These are phyloP conservation scores for Kryphioiulus occultus DNA, from an alignment of 2,888 invertebrate species.

Conservation along the genomic window DNA sequence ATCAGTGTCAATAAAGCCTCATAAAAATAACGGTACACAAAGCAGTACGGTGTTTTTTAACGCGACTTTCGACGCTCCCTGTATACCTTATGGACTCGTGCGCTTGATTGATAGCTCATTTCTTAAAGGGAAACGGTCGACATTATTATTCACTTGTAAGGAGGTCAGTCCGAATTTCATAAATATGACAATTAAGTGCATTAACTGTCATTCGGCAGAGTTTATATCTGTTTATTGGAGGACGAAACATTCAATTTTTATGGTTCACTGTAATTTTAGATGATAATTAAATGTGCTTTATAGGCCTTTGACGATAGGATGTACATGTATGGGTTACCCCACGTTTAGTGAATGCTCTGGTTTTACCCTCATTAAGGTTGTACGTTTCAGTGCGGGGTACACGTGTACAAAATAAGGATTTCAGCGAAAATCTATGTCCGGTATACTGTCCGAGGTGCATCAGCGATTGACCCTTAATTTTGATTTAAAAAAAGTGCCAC, in stretches of 20 bases:
- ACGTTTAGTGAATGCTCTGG: background rate
- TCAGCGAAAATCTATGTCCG: background rate
- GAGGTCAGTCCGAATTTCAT: constrained; percentile 36
- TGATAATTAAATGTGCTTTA: constrained; percentile 38
- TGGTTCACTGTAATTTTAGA: constrained; percentile 39
- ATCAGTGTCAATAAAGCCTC: too few species aligned
- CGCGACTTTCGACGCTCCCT: background rate
- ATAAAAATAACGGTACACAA: too few species aligned
- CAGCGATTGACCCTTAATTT: background rate
- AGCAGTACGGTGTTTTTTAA: background rate
- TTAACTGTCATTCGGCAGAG: constrained; percentile 1
- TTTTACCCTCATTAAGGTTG: background rate
- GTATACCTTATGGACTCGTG: background rate
- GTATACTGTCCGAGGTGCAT: background rate
- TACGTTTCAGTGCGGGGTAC: constrained; percentile 2
- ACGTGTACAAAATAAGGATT: background rate
- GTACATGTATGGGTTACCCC: background rate
- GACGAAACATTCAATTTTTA: constrained; percentile 40
- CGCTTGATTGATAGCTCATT: background rate
- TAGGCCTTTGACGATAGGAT: constrained; percentile 21
- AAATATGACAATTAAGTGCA: constrained; percentile 33
- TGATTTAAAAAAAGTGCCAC: background rate
- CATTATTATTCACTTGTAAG: background rate
- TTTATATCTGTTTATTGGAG: constrained; percentile 32
- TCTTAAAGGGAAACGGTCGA: background rate